Base-by-base conservation (phyloP, 2,888 invertebrate genomes). In the Acrocera orbiculus region DNA sequence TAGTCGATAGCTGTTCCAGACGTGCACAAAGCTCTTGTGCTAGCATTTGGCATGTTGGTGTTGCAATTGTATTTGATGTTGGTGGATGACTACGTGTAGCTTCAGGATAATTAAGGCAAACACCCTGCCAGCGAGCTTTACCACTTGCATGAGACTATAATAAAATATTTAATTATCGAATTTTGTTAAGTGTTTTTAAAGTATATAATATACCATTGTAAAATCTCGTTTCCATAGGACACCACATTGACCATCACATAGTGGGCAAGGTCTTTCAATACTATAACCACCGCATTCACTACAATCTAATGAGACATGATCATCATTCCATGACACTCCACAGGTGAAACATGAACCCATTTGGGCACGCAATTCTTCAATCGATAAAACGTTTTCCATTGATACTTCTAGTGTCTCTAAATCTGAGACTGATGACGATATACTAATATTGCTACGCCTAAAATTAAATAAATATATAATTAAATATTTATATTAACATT, bases 201-300 rank as follows among this genome's bases (percentile, higher is more conserved):
- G 7, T 19, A 2, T 19, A 7, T 27, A 36, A 57, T 65, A 66
- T 56, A 81, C 80, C 73, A 73, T 71, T 45, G 75, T 73, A 44
- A 80, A 70, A 60, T 83, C 78, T 44, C 82, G 67, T 49, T 73
- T 76, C 81, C 81, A 82, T 31, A 65, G 58, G 32, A 69, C 65
- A 40, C 68, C 70, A 53, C 82, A 83, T 45, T 69, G 67, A 32
- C 80, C 81, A 39, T 76, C 73, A 53, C 82, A 83, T 11, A 70
- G 62, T 9, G 76, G 75, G 51, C 83, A 83, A 14, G 82, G 78
- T 44, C 82, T 65, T 46, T 71, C 66, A 49, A 80, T 62, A 35
- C 77, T 73, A 51, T 79, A 82, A 34, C 81, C 78, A 27, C 80
- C 82, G 53, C 82, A 83, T 54, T 83, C 82, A 30, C 69, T 64